These are phyloP conservation scores for Philhelius pedissequus DNA, from an alignment of 2,888 invertebrate genomes.

Conservation along the genomic window DNA sequence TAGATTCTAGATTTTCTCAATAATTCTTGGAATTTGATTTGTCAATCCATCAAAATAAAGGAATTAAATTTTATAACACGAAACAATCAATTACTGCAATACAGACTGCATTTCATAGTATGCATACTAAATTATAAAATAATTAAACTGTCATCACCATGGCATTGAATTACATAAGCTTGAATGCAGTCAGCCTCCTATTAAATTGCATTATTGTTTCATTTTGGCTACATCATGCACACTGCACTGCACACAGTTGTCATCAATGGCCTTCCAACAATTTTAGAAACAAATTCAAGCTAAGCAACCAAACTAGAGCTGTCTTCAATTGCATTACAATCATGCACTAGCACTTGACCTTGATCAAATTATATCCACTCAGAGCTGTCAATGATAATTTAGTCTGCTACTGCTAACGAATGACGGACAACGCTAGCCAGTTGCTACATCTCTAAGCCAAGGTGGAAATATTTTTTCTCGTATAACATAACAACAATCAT, in stretches of 20 bases:
- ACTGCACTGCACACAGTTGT: too few relatives aligned
- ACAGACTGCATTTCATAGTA: slow-evolving; percentile 26
- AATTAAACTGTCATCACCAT: slow-evolving; percentile 35
- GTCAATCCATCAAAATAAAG: slow-evolving; percentile 10
- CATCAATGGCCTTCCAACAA: slow-evolving; percentile 28
- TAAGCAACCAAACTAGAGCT: slow-evolving; percentile 3
- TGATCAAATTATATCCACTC: slow-evolving; percentile 58
- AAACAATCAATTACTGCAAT: slow-evolving; percentile 38
- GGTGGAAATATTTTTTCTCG: too few relatives aligned
- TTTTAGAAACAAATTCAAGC: slow-evolving; percentile 39
- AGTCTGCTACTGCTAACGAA: background rate
- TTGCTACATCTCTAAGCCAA: slow-evolving; percentile 24
- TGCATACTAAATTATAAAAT: slow-evolving; percentile 48
- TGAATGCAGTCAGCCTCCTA: background rate
- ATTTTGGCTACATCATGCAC: background rate
- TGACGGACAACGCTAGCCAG: background rate
- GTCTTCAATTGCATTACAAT: slow-evolving; percentile 52
- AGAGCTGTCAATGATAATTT: slow-evolving; percentile 7
- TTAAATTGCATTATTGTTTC: background rate
- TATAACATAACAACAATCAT: background rate
- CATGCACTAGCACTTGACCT: slow-evolving; percentile 42
- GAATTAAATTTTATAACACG: slow-evolving; percentile 30
- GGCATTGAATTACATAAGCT: slow-evolving; percentile 43
- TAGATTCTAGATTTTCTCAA: slow-evolving; percentile 22
- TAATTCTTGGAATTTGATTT: slow-evolving; percentile 18